Base-by-base conservation (phyloP, 1,140 invertebrate genomes). In the Bombus breviceps region DNA sequence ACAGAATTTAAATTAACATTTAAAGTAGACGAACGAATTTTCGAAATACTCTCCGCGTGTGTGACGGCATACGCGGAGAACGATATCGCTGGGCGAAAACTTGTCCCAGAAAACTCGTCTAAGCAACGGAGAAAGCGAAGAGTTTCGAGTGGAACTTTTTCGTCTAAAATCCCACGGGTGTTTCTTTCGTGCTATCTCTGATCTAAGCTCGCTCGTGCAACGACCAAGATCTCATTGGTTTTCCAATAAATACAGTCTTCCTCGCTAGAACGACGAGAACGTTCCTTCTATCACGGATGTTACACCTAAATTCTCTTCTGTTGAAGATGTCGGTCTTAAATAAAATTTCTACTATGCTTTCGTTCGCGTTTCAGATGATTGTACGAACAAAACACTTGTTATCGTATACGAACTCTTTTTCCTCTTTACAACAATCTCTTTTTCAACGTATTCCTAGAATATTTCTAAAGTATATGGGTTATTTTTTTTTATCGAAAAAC, bases 141-240 rank as follows among this genome's bases (percentile, higher is more conserved):
- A 85, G 81, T 89, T 87, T 82, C 89, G 34, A 66, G 81, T 73
- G 81, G 81, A 90, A 90, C 88, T 89, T 90, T 68, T 88, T 87
- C 85, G 85, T 79, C 69, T 41, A 81, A 82, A 87, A 83, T 90
- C 89, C 88, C 88, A 59, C 68, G 89, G 85, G 88, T 87, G 62
- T 85, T 83, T 71, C 73, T 82, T 72, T 82, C 69, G 74, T 71
- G 81, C 62, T 78, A 87, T 87, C 77, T 69, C 73, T 87, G 89
- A 89, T 89, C 82, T 71, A 75, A 71, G 81, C 81, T 87, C 59
- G 79, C 25, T 73, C 59, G 47, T 77, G 68, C 84, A 80, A 86
- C 76, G 73, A 69, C 83, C 32, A 68, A 77, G 69, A 83, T 89
- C 85, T 89, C 88, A 53, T 89, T 87, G 84, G 66, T 89, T 89